Conservation (phyloP, 2,888 invertebrate genomes). For the Sialis lutaria region DNA sequence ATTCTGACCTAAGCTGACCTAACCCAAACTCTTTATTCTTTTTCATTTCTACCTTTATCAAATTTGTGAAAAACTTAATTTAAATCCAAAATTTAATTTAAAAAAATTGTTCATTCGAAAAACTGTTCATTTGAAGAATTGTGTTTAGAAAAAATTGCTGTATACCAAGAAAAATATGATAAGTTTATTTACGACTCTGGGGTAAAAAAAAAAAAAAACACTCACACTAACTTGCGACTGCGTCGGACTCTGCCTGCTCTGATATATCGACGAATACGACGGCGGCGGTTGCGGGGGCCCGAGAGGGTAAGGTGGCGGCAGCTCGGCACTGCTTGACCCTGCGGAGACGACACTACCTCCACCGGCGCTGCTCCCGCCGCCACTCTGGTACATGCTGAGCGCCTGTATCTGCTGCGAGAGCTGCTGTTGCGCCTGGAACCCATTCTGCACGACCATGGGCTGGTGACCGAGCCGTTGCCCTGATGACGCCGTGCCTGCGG, state of each 20-base stretch:
- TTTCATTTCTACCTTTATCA: too few species aligned
- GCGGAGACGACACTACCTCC: constrained; percentile 51
- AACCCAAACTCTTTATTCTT: too few species aligned
- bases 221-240: constrained; percentile 31
- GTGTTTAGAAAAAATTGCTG: too few species aligned
- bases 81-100: too few species aligned
- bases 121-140: too few species aligned
- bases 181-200: too few species aligned
- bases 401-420: constrained; percentile 79
- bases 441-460: constrained; percentile 70
- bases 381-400: constrained; percentile 54
- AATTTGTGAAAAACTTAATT: too few species aligned
- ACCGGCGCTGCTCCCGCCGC: constrained; percentile 29
- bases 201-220: too few species aligned
- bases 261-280: constrained; percentile 71
- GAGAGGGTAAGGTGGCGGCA: constrained; percentile 35
- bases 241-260: constrained; percentile 74
- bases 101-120: too few species aligned
- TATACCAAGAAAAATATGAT: too few species aligned
- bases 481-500: constrained; percentile 16
- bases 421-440: constrained; percentile 69
- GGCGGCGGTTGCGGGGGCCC: constrained; percentile 42
- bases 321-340: constrained; percentile 26
- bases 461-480: constrained; percentile 29
- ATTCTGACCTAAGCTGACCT: too few species aligned